Percentiles rank a stretch among this genome's conserved stretches.
Conservation (phyloP, 2,888 invertebrate genomes). For the Pseudococcus jackbeardsleyi region DNA sequence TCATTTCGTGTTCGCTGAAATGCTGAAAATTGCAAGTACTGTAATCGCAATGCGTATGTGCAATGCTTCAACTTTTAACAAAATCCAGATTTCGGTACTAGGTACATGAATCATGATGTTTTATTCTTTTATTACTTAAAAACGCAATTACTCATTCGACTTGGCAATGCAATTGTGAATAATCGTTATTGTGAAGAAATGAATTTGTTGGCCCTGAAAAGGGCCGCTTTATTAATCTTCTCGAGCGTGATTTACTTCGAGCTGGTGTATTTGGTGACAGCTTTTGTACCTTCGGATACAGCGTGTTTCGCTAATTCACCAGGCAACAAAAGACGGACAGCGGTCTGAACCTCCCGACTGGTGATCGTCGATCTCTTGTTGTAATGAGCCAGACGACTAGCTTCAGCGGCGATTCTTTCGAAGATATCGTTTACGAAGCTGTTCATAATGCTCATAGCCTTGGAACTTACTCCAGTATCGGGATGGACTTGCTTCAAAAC, state of each 20-base stretch:
- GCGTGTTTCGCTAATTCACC: neutral
- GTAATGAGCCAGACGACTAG: neutral
- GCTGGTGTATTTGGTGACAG: neutral
- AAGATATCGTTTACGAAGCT: neutral
- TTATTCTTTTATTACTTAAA: no score
- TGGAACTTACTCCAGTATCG: neutral
- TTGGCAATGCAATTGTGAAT: neutral
- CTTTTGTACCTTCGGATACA: neutral
- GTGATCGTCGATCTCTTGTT: neutral
- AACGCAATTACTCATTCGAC: no score
- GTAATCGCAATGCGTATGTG: no score
- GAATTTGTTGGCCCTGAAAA: neutral
- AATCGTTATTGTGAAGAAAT: neutral
- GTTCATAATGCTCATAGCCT: neutral
- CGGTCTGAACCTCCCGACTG: neutral
- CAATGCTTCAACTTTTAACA: no score
- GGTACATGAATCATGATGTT: no score
- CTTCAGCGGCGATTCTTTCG: neutral
- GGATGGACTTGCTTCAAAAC: neutral
- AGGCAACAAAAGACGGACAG: neutral
- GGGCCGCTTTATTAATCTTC: neutral
- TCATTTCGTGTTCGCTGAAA: no score
- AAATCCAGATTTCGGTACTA: no score
- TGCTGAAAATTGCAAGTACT: no score
- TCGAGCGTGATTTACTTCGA: neutral